Evolutionary conservation across 92 coral and sea anemone species (phyloP).

Genomic region (Parazoanthus darwini): DNA sequence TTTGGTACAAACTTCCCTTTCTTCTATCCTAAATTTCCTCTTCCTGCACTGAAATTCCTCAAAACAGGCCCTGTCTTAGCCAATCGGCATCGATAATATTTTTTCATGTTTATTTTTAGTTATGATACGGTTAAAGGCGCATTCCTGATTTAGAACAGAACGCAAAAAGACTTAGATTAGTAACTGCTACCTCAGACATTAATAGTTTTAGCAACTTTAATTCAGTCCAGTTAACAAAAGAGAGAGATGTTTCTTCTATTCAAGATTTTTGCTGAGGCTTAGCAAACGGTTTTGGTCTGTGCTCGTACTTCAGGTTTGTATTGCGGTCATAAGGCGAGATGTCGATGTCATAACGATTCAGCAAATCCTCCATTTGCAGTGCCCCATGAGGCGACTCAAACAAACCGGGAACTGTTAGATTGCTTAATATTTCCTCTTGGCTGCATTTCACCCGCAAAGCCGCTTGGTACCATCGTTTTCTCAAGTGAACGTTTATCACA

Average conservation of each 20-base stretch:
- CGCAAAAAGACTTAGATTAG: too few relatives aligned
- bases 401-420: not conserved
- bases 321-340: not conserved
- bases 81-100: too few relatives aligned
- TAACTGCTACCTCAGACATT: too few relatives aligned
- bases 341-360: not conserved
- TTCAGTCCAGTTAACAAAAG: not conserved
- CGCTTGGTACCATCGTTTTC: slow-evolving; percentile 30
- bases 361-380: not conserved
- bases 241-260: not conserved
- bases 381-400: not conserved
- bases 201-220: too few relatives aligned
- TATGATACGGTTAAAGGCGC: too few relatives aligned
- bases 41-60: too few relatives aligned
- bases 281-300: not conserved
- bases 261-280: not conserved
- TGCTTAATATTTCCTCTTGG: not conserved
- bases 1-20: too few relatives aligned
- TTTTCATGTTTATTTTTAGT: too few relatives aligned
- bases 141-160: too few relatives aligned
- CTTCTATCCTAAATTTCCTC: too few relatives aligned
- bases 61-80: too few relatives aligned
- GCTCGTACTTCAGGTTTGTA: not conserved
- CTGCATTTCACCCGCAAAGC: not conserved
- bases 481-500: slow-evolving; percentile 11